These are phyloP conservation scores for Muntiacus muntjak DNA, from an alignment of 2,113 vertebrate species.

Conservation along the genomic window DNA sequence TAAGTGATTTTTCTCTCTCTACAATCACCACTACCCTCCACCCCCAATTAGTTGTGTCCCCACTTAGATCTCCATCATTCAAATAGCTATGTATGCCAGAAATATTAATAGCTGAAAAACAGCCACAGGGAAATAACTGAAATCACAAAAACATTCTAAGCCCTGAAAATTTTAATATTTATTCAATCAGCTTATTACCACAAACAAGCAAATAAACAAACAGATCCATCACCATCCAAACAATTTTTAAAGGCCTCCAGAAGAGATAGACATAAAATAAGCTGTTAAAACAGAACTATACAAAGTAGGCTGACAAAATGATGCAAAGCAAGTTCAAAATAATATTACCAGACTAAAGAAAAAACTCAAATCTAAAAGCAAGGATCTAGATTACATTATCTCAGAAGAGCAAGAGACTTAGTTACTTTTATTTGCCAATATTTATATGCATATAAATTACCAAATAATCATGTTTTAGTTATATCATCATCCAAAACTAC, in stretches of 20 bases:
- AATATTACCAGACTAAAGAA: background rate
- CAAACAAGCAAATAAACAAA: background rate
- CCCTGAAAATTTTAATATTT: background rate
- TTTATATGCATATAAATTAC: background rate
- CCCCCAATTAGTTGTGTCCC: background rate
- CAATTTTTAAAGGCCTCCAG: background rate
- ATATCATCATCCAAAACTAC: background rate
- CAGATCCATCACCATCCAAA: background rate
- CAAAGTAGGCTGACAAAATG: background rate
- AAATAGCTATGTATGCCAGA: background rate
- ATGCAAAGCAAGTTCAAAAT: background rate
- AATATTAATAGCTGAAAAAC: background rate
- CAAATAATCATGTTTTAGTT: background rate
- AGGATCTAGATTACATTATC: background rate
- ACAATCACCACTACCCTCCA: background rate
- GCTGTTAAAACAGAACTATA: background rate
- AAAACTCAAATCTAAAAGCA: background rate
- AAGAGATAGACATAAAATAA: background rate
- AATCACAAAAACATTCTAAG: slow-evolving; percentile 22
- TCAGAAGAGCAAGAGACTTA: background rate
- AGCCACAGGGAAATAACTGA: background rate
- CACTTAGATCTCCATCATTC: background rate
- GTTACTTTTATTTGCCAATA: background rate
- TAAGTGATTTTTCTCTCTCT: background rate
- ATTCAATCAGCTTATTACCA: background rate